Evolutionary conservation across 1,140 invertebrate genomes (phyloP), one percentile per base, ranked within the genome.

Genomic region (Calosoma granatense): DNA sequence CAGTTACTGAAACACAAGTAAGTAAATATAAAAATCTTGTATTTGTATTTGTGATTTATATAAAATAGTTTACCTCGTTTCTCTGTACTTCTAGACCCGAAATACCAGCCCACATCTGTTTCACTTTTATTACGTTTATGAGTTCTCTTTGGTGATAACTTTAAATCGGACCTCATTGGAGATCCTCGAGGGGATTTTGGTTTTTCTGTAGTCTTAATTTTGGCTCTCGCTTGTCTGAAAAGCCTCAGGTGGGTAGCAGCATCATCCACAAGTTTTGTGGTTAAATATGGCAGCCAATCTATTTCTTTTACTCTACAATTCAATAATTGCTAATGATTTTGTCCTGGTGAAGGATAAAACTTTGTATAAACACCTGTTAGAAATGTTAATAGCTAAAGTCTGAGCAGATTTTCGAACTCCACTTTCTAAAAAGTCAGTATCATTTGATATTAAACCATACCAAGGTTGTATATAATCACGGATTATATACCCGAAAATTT

Each of bases 241-340:
- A 95, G 72, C 62, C 89, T 79, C 61, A 95, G 79, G 74, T 96
- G 92, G 17, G 87, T 87, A 2, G 90, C 92, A 59, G 91, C 82
- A 76, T 94, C 92, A 72, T 96, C 92, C 2, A 94, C 89, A 56
- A 95, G 77, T 56, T 83, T 78, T 23, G 88, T 90, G 20, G 92
- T 92, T 53, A 95, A 77, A 62, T 90, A 86, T 14, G 88, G 83
- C 64, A 92, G 86, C 90, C 92, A 94, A 74, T 94, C 89, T 2
- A 93, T 83, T 67, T 88, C 82, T 76, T 92, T 92, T 23, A 92
- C 79, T 69, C 90, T 92, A 62, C 57, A 67, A 63, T 36, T 53
- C 47, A 19, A 53, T 20, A 52, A 59, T 57, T 14, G n/a, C n/a
- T 41, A 47, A 47, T 20, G 22, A 15, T 12, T 47, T 6, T 53